Base-by-base conservation (phyloP, 2,797 vertebrate genomes). In the Pygocentrus nattereri region DNA sequence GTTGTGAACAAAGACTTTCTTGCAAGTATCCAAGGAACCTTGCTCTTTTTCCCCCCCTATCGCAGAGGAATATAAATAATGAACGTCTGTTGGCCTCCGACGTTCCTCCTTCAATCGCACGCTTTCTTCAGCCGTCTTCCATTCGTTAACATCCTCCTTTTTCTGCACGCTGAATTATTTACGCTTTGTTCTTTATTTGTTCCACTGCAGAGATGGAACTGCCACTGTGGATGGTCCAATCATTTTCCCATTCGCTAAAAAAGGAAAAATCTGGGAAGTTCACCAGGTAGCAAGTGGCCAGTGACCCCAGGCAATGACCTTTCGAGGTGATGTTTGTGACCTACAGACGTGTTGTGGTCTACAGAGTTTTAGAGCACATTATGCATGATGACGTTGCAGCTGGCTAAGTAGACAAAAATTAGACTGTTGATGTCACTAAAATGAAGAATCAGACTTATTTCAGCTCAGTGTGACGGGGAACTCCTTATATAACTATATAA, bases 101-200 rank as follows among this genome's bases (percentile, higher is more conserved):
- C 30, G 58, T 30, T 61, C 23, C n/a, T 61, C 58, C 58, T 61
- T 54, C 49, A 27, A 30, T 67, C 71, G 12, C 18, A 65, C 49
- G 21, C 2, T 23, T 74, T 52, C 58, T 61, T 44, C 52, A 73
- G 13, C 41, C 23, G 19, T 30, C 23, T 13, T 65, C 61, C 34
- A 56, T 80, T 59, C 47, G 34, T 11, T 5, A 38, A 23, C 31
- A 11, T 61, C 2, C 8, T 11, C 11, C 54, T 74, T 38, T 65
- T 65, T 56, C 31, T 41, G 30, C 59, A 25, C 56, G 3, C 59
- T 74, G 71, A 80, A 80, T 80, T 67, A 80, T 80, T 80, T 67
- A 80, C 34, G 18, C 21, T 38, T 2, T 67, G 65, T 56, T 80
- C 59, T 74, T 74, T 59, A 59, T 67, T 67, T 16, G 47, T 27